These are phyloP conservation scores for Numida meleagris DNA, from an alignment of 2,113 vertebrate species.

Conservation along the genomic window DNA sequence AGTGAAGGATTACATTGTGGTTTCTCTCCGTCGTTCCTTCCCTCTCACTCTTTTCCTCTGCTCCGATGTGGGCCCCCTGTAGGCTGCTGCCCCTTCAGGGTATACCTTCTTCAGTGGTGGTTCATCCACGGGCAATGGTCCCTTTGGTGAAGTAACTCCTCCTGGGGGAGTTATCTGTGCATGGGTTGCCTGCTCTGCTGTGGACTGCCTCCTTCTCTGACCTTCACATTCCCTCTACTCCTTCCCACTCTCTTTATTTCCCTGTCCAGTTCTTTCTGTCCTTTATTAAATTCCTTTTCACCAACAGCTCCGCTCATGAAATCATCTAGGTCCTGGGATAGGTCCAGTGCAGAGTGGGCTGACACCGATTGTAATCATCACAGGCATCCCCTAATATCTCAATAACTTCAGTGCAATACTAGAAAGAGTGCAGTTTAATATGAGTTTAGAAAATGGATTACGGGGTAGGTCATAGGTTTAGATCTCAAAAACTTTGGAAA, in stretches of 20 bases:
- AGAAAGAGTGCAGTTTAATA: rapidly evolving
- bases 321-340: neutral
- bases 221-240: rapidly evolving
- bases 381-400: neutral
- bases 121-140: neutral
- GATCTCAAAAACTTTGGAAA: neutral
- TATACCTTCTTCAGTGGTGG: rapidly evolving
- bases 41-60: neutral
- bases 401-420: neutral
- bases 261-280: rapidly evolving
- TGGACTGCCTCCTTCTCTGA: rapidly evolving
- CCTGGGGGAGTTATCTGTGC: neutral
- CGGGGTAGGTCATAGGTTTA: neutral
- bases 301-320: rapidly evolving
- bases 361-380: neutral
- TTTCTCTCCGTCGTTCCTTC: neutral
- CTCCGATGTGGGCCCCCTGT: neutral
- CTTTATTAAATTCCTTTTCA: neutral
- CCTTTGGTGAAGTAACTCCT: neutral
- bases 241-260: neutral
- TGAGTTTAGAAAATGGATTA: neutral
- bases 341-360: rapidly evolving
- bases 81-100: neutral
- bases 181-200: neutral
- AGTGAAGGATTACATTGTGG: rapidly evolving